These are phyloP conservation scores for Sebastes hopkinsi DNA, from an alignment of 2,797 vertebrate species.

Conservation along the genomic window DNA sequence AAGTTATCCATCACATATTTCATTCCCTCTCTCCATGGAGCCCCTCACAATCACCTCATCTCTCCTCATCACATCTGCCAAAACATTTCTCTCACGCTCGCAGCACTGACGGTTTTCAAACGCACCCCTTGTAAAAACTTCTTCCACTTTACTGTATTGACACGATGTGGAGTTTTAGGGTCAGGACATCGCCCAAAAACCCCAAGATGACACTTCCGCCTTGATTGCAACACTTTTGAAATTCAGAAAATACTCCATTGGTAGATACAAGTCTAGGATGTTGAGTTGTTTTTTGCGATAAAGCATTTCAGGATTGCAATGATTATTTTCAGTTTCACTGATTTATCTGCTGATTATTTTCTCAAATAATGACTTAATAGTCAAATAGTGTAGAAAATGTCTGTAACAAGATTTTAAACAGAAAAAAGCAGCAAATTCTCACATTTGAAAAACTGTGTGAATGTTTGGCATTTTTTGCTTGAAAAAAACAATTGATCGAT, in stretches of 20 bases:
- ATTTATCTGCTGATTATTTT: neutral
- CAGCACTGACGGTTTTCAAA: conserved; percentile 38
- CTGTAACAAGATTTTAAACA: neutral
- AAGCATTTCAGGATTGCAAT: no score
- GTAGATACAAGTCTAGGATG: neutral
- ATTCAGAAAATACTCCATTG: neutral
- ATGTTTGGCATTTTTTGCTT: neutral
- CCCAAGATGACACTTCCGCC: neutral
- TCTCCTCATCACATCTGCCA: conserved; percentile 71
- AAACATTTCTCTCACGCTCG: conserved; percentile 72
- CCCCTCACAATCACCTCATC: conserved; percentile 70
- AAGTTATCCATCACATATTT: conserved; percentile 76
- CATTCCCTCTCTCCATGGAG: conserved; percentile 50
- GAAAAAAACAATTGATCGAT: neutral
- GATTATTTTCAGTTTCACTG: neutral
- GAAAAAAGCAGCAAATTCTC: neutral
- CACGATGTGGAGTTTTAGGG: neutral
- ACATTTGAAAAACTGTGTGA: neutral
- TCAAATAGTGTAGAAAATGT: neutral
- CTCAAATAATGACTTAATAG: neutral
- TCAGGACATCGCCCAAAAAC: neutral
- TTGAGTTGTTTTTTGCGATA: neutral
- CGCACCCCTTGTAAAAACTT: neutral
- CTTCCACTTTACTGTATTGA: conserved; percentile 21
- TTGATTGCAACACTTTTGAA: neutral